These are phyloP conservation scores for Fratercula arctica DNA, from an alignment of 2,797 vertebrate species.

Conservation along the genomic window DNA sequence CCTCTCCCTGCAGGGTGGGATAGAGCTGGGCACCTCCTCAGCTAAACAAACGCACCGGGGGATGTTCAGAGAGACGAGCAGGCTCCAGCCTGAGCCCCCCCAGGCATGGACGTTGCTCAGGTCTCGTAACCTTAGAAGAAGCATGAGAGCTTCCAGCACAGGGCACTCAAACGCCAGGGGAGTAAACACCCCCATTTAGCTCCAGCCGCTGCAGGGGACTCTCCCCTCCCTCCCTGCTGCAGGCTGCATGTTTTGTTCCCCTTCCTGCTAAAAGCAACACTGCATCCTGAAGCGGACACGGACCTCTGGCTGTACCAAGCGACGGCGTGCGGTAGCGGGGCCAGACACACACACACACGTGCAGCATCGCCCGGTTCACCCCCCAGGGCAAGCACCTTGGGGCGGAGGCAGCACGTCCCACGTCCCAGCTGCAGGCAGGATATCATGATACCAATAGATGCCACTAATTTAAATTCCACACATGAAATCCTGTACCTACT, in stretches of 20 bases:
- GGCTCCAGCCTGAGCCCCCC: neutral
- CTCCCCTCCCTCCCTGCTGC: neutral
- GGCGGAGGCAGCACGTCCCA: neutral
- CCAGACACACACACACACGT: accelerated
- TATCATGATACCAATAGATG: neutral
- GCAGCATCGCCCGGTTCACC: neutral
- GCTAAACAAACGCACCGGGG: accelerated
- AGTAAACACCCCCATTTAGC: neutral
- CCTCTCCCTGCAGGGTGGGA: neutral
- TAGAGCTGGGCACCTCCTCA: neutral
- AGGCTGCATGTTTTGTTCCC: neutral
- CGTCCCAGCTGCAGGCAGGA: neutral
- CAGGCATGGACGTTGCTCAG: neutral
- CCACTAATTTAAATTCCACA: constrained; percentile 11
- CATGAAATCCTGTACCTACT: neutral
- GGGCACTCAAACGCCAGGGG: neutral
- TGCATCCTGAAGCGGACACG: accelerated
- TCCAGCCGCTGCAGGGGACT: neutral
- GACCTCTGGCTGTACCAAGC: neutral
- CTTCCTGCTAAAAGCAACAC: neutral
- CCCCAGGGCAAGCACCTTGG: neutral
- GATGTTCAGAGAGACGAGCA: neutral
- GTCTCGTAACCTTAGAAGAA: neutral
- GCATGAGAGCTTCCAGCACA: neutral
- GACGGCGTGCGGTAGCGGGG: accelerated